Evolutionary conservation across 2,888 invertebrate species (phyloP).

Genomic region (Rhyacophila evoluta): DNA sequence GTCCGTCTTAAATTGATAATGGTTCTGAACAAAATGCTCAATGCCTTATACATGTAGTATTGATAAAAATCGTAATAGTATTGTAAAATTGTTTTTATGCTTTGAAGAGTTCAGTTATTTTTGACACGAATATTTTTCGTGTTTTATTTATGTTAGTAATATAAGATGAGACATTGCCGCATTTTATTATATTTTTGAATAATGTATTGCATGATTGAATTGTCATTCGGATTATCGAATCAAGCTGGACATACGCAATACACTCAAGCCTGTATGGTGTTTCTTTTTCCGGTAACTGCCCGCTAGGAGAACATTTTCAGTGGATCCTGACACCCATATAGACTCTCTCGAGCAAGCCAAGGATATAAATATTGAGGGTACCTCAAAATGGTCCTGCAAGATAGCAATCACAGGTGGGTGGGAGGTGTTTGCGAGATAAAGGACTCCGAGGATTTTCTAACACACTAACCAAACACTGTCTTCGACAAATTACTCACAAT

Average conservation of each 20-base stretch:
- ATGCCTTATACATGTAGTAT: no score
- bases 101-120: no score
- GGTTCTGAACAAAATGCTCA: no score
- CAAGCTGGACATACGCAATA: background rate
- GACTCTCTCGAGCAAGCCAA: constrained; percentile 98
- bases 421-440: background rate
- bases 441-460: background rate
- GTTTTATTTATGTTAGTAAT: no score
- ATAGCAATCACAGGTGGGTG: constrained; percentile 97
- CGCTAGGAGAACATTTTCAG: constrained; percentile 92
- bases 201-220: background rate
- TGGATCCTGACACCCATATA: constrained; percentile 97
- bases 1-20: no score
- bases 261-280: constrained; percentile 11
- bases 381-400: constrained; percentile 99
- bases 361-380: constrained; percentile 98
- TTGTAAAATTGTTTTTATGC: no score
- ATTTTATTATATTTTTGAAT: background rate
- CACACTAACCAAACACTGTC: constrained; percentile 56
- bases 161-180: background rate
- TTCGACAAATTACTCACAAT: constrained; percentile 58
- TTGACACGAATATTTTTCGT: no score
- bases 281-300: constrained; percentile 42
- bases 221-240: background rate
- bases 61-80: no score